Evolutionary conservation across 2,113 vertebrate genomes (phyloP), one percentile per base, ranked within the genome.

Genomic region (Pteropus alecto): DNA sequence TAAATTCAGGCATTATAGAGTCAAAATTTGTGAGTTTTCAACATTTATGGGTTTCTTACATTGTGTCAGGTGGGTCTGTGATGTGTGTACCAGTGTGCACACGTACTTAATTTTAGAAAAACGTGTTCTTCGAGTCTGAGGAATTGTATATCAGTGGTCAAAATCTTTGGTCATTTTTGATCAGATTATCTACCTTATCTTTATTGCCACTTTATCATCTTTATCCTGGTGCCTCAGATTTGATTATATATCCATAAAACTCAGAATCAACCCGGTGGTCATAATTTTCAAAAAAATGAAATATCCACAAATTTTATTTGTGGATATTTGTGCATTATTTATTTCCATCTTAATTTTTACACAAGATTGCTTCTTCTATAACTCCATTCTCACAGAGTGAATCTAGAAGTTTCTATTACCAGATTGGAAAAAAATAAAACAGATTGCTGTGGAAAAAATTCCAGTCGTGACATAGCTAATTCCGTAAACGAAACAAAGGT

Each of bases 381-480:
- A 60, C 33, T 24, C 15, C 48, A 26, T 76, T 48, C 33, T 56
- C 46, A 19, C 1, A n/a, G 35, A 51, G 35, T 30, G 2, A 30
- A 19, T 54, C 46, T 77, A 24, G 12, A 30, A 16, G 16, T 21
- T n/a, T 82, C 67, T 35, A 12, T 26, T 13, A 14, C 48, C 18
- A 94, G 35, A 58, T 0, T 67, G 48, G 35, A 43, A 19, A 46
- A 12, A 58, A 56, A 65, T 1, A 41, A n/a, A 22, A 13, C 0
- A 61, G 6, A 22, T 67, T 65, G 8, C 51, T 14, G 16, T 51
- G 33, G 48, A 9, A 43, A 48, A 65, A 9, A 30, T 30, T 11
- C 2, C 18, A 18, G 22, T 7, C 18, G 1, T 24, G 16, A 16
- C 28, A 5, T 13, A 3, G 41, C 43, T 15, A 22, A 28, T 5